Base-by-base conservation (phyloP, 2,113 vertebrate species). In the Siniperca knerii region DNA sequence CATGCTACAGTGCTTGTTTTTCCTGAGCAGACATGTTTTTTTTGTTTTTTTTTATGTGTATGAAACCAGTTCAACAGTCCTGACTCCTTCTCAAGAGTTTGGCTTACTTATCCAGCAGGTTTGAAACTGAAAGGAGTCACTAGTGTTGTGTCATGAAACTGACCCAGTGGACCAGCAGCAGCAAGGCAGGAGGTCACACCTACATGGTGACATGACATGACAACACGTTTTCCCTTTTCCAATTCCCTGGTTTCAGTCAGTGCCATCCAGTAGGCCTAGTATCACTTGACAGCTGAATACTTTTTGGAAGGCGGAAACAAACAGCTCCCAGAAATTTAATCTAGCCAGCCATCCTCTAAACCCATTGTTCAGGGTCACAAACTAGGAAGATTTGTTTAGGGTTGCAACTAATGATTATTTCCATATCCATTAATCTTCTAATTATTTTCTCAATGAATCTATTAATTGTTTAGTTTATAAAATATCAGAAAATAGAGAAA, bases 1-100 rank as follows among this genome's bases (percentile, higher is more conserved):
- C 11, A 37, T 74, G 67, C 25, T 57, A 54, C 40, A 67, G 61
- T 69, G 52, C 21, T 66, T 44, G 42, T 82, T 61, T 83, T 57
- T 64, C 50, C 58, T 37, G 54, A 69, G 25, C 52, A 44, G 44
- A 64, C 18, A 40, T 55, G 23, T 58, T 57, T 15, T 1, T 55
- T 52, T 57, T 54, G 29, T 1, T 42, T 82, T 40, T 71, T 77
- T 69, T 71, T n/a, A 57, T 74, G 11, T 64, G 40, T 70, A 66
- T 82, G 61, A 77, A 91, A 93, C 85, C 92, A 83, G 90, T 93
- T 85, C 3, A 66, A 74, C 90, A 60, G 77, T 79, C 46, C 48
- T 50, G 72, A 77, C 65, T 75, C n/a, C 42, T 54, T 64, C 44
- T 82, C 20, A 8, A 20, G 62, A 79, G 87, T 85, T 75, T 75